A percentile compares a stretch with the other conserved stretches of the same genome.
phyloP scores from a whole-genome alignment of 53 echinoderm and acorn worm species.

The Crossaster papposus region DNA sequence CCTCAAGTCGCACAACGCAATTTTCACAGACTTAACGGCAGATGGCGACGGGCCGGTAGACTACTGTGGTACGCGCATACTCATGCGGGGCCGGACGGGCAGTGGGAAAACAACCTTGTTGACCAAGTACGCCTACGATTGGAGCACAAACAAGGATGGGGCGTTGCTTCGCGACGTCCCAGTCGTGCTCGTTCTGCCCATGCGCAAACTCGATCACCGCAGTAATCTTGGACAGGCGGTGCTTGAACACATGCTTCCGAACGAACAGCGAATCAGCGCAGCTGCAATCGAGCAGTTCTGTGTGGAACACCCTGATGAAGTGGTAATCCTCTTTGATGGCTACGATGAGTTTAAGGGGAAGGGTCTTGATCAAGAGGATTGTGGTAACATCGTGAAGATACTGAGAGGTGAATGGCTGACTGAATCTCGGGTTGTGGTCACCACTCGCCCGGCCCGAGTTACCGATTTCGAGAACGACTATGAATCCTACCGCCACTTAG shows the following conservation, averaged over 20 bases:
- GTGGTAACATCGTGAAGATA: constrained; percentile 70
- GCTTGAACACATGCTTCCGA: constrained; percentile 54
- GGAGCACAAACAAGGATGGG: constrained; percentile 23
- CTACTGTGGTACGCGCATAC: constrained; percentile 38
- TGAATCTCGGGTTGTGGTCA: constrained; percentile 53
- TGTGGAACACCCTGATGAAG: constrained; percentile 56
- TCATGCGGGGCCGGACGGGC: constrained; percentile 65
- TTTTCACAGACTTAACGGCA: constrained; percentile 35
- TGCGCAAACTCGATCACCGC: constrained; percentile 65
- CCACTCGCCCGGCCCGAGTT: constrained; percentile 66
- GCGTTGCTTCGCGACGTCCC: constrained; percentile 25
- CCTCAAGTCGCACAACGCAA: constrained; percentile 42
- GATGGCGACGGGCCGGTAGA: neutral
- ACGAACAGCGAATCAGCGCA: constrained; percentile 31
- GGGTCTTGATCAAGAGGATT: constrained; percentile 56
- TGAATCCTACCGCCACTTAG: constrained; percentile 65
- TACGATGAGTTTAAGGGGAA: constrained; percentile 79
- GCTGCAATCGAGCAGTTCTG: constrained; percentile 58
- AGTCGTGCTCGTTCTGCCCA: constrained; percentile 62
- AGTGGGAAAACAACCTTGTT: constrained; percentile 70
- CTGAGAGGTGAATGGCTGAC: constrained; percentile 58
- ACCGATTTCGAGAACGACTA: constrained; percentile 60
- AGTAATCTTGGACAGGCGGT: constrained; percentile 70
- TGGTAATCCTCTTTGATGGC: constrained; percentile 65
- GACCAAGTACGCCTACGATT: constrained; percentile 66